Conservation (phyloP, 2,888 invertebrate genomes). For the Cantharis lateralis region DNA sequence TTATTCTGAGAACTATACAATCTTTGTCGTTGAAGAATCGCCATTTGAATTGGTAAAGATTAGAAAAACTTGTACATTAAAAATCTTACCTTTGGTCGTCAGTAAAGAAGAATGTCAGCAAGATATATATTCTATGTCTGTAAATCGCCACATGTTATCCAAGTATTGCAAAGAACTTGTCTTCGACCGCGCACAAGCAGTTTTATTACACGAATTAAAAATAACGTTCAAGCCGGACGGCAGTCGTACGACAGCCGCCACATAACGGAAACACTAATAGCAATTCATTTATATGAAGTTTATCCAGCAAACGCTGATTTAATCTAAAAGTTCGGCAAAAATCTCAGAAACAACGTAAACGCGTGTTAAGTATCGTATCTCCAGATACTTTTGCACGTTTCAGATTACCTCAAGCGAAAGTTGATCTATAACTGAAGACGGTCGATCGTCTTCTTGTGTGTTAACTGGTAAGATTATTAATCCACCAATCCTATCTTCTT, state of each 20-base stretch:
- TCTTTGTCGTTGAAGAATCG: constrained; percentile 18
- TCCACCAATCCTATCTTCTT: constrained; percentile 50
- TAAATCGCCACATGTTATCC: constrained; percentile 41
- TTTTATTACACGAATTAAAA: constrained; percentile 27
- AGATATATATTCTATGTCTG: constrained; percentile 36
- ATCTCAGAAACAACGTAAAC: constrained; percentile 1
- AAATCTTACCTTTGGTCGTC: constrained; percentile 46
- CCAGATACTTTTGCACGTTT: constrained; percentile 19
- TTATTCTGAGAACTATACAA: constrained; percentile 32
- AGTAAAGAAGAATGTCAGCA: constrained; percentile 46
- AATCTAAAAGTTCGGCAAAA: constrained; percentile 21
- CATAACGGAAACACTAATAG: constrained; percentile 42
- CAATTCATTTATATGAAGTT: constrained; percentile 33
- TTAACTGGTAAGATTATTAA: constrained; percentile 46
- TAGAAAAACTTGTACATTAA: constrained; percentile 19
- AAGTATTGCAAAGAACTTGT: constrained; percentile 21
- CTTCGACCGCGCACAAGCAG: constrained; percentile 24
- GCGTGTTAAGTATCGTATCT: constrained; percentile 21
- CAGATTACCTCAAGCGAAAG: constrained; percentile 32
- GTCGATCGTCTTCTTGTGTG: constrained; percentile 36
- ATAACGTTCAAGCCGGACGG: constrained; percentile 30
- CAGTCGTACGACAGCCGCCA: constrained; percentile 40
- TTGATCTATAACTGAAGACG: constrained; percentile 44
- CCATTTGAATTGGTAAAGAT: constrained; percentile 13
- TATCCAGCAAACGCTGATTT: constrained; percentile 27